Conservation (phyloP, 2,888 invertebrate species). For the Drymonia ruficornis region DNA sequence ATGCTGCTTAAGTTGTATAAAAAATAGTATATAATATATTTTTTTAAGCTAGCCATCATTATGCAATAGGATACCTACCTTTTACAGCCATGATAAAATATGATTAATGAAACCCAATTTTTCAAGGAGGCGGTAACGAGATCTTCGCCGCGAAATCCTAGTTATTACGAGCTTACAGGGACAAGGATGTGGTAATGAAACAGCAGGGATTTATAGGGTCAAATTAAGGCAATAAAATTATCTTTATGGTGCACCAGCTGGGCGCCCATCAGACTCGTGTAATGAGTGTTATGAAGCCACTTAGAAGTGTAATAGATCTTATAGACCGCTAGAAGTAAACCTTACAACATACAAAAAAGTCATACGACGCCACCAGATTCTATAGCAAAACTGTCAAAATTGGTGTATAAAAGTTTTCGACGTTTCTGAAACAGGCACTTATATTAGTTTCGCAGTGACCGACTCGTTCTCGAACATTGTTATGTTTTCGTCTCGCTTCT, state of each 20-base stretch:
- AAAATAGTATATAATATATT: too few relatives aligned
- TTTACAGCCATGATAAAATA: background rate
- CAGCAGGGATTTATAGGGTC: slow-evolving; percentile 31
- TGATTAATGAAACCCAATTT: background rate
- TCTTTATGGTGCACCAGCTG: slow-evolving; percentile 26
- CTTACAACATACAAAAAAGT: background rate
- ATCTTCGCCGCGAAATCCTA: slow-evolving; percentile 11
- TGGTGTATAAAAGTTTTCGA: too few relatives aligned
- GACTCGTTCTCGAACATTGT: too few relatives aligned
- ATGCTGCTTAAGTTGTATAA: too few relatives aligned
- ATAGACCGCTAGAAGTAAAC: too few relatives aligned
- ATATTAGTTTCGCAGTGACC: too few relatives aligned
- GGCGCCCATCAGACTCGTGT: slow-evolving; percentile 5
- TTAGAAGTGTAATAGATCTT: background rate
- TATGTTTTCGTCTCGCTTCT: too few relatives aligned
- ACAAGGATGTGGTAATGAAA: slow-evolving; percentile 22
- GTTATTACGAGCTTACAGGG: slow-evolving; percentile 20
- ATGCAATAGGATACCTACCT: too few relatives aligned
- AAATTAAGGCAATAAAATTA: slow-evolving; percentile 37
- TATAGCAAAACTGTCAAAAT: too few relatives aligned
- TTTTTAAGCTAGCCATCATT: too few relatives aligned
- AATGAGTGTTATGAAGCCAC: background rate
- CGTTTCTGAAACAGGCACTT: too few relatives aligned
- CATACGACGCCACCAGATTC: too few relatives aligned
- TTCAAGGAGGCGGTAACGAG: background rate